These are phyloP conservation scores for Meghimatium bilineatum DNA, from an alignment of 2,888 invertebrate genomes.

Conservation along the genomic window DNA sequence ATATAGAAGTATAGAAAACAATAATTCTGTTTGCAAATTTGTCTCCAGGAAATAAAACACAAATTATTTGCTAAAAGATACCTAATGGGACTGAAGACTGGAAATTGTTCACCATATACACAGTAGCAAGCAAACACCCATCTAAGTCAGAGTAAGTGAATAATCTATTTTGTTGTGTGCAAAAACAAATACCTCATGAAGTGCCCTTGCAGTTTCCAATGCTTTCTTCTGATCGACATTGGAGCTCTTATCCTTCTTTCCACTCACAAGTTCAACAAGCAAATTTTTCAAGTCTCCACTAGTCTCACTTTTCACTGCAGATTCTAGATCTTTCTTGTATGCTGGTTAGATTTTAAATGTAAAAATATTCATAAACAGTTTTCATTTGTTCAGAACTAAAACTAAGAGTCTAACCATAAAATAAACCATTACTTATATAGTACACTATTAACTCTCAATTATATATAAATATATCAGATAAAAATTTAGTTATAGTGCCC, in stretches of 20 bases:
- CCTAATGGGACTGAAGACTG: too few species aligned
- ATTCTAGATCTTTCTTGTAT: slow-evolving; percentile 39
- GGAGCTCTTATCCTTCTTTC: slow-evolving; percentile 58
- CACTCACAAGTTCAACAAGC: slow-evolving; percentile 58
- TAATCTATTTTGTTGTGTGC: neutral
- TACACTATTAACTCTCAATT: too few species aligned
- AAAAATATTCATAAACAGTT: neutral
- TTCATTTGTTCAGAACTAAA: neutral
- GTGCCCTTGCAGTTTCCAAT: slow-evolving; percentile 65
- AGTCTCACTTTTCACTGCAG: slow-evolving; percentile 51
- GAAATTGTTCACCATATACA: too few species aligned
- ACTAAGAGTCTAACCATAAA: too few species aligned
- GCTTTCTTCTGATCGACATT: slow-evolving; percentile 65
- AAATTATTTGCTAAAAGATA: too few species aligned
- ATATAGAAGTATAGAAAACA: too few species aligned
- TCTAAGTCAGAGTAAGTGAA: neutral
- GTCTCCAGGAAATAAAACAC: too few species aligned
- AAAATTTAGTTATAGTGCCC: too few species aligned
- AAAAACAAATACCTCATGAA: slow-evolving; percentile 58
- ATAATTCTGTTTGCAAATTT: too few species aligned
- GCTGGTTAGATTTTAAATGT: slow-evolving; percentile 1
- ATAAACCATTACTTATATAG: too few species aligned
- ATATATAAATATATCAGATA: too few species aligned
- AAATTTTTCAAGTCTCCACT: slow-evolving; percentile 63
- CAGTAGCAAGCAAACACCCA: neutral